Conservation (phyloP, 1,140 invertebrate species). For the Pseudomyrmex pallidus region DNA sequence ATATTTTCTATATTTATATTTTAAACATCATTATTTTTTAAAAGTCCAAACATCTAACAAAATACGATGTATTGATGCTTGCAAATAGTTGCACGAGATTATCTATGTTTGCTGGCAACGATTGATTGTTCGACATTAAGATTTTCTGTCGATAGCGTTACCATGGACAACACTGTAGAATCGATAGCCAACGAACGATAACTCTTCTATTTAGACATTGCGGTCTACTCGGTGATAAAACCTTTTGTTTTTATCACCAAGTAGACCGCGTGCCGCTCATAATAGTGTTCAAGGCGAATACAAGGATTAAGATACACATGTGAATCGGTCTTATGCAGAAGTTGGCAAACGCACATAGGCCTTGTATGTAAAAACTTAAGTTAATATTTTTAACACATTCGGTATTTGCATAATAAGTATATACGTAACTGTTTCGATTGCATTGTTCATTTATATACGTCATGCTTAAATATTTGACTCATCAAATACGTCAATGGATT, state of each 20-base stretch:
- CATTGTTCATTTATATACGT: constrained; percentile 27
- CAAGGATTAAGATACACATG: constrained; percentile 42
- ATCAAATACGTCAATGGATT: constrained; percentile 40
- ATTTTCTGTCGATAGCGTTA: constrained; percentile 58
- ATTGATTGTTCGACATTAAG: constrained; percentile 35
- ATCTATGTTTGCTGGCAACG: constrained; percentile 31
- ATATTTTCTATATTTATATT: not conserved
- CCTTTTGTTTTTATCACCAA: constrained; percentile 51
- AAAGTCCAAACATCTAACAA: not conserved
- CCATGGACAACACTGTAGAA: constrained; percentile 51
- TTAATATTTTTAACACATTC: constrained; percentile 53
- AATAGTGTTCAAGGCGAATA: constrained; percentile 66
- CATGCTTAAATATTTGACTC: constrained; percentile 24
- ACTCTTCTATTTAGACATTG: not conserved
- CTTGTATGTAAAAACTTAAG: constrained; percentile 23
- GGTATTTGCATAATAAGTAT: constrained; percentile 29
- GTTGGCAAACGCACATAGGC: not conserved
- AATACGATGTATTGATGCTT: constrained; percentile 19
- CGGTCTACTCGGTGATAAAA: constrained; percentile 1
- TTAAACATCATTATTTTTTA: not conserved
- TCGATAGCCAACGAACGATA: constrained; percentile 32
- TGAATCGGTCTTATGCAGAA: constrained; percentile 38
- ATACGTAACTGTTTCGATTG: constrained; percentile 20
- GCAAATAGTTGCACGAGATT: not conserved
- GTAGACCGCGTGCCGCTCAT: not conserved